These are phyloP conservation scores for Odontomachus brunneus DNA, from an alignment of 1,140 invertebrate genomes.

Conservation along the genomic window DNA sequence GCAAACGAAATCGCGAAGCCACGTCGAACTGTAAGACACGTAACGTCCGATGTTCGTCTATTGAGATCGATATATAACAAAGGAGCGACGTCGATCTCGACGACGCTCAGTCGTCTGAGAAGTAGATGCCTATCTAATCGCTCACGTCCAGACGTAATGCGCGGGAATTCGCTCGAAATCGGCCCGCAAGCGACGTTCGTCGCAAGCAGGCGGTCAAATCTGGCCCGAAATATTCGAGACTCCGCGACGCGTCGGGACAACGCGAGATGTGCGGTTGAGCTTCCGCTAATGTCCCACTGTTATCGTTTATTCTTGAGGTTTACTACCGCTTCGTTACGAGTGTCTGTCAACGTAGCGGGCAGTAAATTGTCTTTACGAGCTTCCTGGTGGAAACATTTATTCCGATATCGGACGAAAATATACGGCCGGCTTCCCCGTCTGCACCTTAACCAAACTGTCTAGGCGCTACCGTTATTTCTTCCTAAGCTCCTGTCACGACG, in stretches of 20 bases:
- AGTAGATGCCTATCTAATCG: too few relatives aligned
- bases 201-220: too few relatives aligned
- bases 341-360: constrained; percentile 32
- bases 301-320: constrained; percentile 34
- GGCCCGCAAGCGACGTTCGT: too few relatives aligned
- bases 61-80: not conserved
- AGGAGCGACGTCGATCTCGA: too few relatives aligned
- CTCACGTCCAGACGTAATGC: too few relatives aligned
- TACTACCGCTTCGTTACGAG: constrained; percentile 23
- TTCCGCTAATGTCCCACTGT: not conserved
- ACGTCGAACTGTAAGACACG: not conserved
- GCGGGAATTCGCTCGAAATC: too few relatives aligned
- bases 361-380: constrained; percentile 54
- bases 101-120: too few relatives aligned
- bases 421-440: constrained; percentile 31
- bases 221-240: not conserved
- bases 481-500: not conserved
- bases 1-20: not conserved
- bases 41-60: not conserved
- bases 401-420: constrained; percentile 44
- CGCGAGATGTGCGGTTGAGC: not conserved
- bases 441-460: constrained; percentile 35
- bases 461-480: constrained; percentile 31
- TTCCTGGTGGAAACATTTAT: constrained; percentile 34
- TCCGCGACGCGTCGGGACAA: not conserved